Conservation (phyloP, 2,888 invertebrate species). For the Suillia variegata region DNA sequence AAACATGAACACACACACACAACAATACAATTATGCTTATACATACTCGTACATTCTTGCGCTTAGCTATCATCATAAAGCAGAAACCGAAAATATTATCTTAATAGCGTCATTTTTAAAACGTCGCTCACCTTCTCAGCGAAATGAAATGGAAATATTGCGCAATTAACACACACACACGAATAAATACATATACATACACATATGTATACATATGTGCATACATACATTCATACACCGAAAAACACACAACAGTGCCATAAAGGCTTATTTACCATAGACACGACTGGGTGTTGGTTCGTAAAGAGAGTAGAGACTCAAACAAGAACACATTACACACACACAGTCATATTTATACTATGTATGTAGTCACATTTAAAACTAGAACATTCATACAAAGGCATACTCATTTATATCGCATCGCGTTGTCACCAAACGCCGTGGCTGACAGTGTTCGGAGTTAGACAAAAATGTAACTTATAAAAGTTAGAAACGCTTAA, state of each 20-base stretch:
- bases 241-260: neutral
- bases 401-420: slow-evolving; percentile 31
- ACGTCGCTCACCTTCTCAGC: neutral
- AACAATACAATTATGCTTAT: neutral
- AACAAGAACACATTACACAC: neutral
- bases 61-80: no score
- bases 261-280: neutral
- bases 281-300: neutral
- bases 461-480: no score
- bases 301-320: neutral
- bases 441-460: no score
- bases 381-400: neutral
- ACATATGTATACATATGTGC: neutral
- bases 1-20: neutral
- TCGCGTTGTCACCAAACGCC: slow-evolving; percentile 16
- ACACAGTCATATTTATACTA: no score
- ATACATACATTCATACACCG: neutral
- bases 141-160: neutral
- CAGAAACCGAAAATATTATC: neutral
- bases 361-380: no score
- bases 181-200: neutral
- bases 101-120: neutral
- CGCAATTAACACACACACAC: neutral
- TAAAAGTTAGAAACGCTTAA: no score
- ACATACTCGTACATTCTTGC: no score